Evolutionary conservation across 2,888 invertebrate genomes (phyloP).

Genomic region (Chrysina gloriosa): DNA sequence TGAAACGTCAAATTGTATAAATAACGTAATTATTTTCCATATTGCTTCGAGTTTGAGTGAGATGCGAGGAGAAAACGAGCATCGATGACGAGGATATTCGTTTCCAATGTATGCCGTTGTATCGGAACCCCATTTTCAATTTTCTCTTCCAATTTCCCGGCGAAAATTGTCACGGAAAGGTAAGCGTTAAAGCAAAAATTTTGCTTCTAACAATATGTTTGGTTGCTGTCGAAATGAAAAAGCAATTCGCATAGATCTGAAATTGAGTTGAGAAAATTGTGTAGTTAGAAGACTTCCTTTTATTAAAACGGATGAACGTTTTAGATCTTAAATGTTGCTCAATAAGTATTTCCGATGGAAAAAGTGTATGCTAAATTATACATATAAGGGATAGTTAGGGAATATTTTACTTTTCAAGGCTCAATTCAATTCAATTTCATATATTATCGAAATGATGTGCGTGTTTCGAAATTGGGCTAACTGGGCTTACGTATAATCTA

Average conservation of each 20-base stretch:
- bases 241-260: conserved; percentile 8
- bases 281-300: neutral
- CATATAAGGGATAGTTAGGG: no score
- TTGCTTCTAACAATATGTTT: conserved; percentile 10
- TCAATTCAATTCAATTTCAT: no score
- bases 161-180: conserved; percentile 36
- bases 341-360: no score
- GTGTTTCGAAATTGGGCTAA: no score
- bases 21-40: conserved; percentile 42
- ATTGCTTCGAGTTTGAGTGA: conserved; percentile 13
- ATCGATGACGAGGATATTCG: conserved; percentile 20
- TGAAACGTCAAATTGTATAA: conserved; percentile 45
- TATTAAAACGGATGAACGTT: no score
- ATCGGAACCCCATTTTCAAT: conserved; percentile 29
- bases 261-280: conserved; percentile 11
- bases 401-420: no score
- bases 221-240: neutral
- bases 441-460: no score
- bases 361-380: no score
- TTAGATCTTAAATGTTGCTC: no score
- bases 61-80: conserved; percentile 2
- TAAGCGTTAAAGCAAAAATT: conserved; percentile 29
- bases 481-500: no score
- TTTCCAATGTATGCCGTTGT: conserved; percentile 19
- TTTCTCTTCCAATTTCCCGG: conserved; percentile 32